Conservation (phyloP, 2,888 invertebrate species). For the Micoletzkya japonica region DNA sequence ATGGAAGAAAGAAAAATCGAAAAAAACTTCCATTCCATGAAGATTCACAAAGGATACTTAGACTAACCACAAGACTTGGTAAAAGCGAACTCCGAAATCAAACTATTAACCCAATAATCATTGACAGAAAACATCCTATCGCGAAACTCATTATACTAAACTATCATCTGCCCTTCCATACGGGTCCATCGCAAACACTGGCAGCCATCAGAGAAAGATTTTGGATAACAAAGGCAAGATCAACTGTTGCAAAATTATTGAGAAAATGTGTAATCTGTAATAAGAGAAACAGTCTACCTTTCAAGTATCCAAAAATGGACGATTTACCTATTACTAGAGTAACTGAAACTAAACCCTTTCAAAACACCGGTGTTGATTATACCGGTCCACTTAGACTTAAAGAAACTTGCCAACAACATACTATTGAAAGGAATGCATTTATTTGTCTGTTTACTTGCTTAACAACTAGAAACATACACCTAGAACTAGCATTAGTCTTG, state of each 20-base stretch:
- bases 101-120: not conserved
- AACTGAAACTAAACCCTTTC: not conserved
- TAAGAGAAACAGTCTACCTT: not conserved
- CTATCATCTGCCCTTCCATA: not conserved
- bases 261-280: not conserved
- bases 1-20: not conserved
- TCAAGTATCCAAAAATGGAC: not conserved
- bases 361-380: not conserved
- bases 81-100: not conserved
- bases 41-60: not conserved
- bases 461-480: not conserved
- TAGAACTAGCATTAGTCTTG: not conserved
- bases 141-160: not conserved
- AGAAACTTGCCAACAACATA: not conserved
- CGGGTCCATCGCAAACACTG: not conserved
- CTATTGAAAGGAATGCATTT: not conserved
- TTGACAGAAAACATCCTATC: not conserved
- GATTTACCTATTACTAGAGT: not conserved
- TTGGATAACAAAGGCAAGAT: not conserved
- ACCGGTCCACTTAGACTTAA: not conserved
- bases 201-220: not conserved
- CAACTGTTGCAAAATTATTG: not conserved
- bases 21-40: not conserved
- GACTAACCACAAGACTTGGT: not conserved
- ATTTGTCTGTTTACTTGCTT: not conserved